A percentile compares a stretch with the other conserved stretches of the same genome.
phyloP scores from a whole-genome alignment of 2,797 vertebrate genomes.

The Emys orbicularis region DNA sequence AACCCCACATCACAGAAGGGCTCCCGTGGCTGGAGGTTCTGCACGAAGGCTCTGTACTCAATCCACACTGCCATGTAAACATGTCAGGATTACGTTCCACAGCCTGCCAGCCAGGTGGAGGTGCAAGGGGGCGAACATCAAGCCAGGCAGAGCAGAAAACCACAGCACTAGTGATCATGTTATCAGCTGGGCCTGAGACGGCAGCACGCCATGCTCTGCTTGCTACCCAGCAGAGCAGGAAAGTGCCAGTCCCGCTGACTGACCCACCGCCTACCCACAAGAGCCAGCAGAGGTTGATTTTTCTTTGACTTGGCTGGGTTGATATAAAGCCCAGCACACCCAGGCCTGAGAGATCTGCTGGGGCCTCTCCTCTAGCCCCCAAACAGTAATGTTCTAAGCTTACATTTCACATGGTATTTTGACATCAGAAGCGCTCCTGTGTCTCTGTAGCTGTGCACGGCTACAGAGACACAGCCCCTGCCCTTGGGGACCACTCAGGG shows the following conservation, averaged over 20 bases:
- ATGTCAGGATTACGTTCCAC: not conserved
- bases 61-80: not conserved
- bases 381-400: slow-evolving; percentile 32
- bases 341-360: not conserved
- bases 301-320: not conserved
- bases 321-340: slow-evolving; percentile 26
- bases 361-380: slow-evolving; percentile 58
- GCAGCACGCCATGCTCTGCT: not conserved
- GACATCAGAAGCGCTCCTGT: slow-evolving; percentile 53
- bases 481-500: rapidly evolving
- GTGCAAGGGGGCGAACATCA: too few species aligned
- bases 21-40: not conserved
- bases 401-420: slow-evolving; percentile 71
- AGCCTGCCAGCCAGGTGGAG: not conserved
- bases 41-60: not conserved
- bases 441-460: rapidly evolving
- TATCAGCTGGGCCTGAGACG: not conserved
- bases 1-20: rapidly evolving
- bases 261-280: not conserved
- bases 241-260: rapidly evolving
- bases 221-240: not conserved
- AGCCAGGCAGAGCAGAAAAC: not conserved
- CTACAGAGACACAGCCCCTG: rapidly evolving
- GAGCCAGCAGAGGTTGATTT: not conserved
- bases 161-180: not conserved